phyloP scores from a whole-genome alignment of 2,888 invertebrate species.

The Pristionchus arcanus region DNA sequence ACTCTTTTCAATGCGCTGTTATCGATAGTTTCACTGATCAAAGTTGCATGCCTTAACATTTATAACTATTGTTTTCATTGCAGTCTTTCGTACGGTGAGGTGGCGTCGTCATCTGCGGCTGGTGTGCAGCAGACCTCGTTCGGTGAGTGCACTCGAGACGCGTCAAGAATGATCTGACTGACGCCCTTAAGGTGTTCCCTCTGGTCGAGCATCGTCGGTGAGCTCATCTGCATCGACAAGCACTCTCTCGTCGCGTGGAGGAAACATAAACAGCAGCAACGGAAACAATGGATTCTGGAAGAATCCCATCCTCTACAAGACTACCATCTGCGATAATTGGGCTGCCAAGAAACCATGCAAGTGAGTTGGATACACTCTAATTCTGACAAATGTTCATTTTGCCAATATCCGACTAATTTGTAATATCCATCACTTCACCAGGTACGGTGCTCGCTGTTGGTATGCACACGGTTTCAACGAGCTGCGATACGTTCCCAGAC shows the following conservation, averaged over 20 bases:
- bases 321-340: constrained; percentile 64
- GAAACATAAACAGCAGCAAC: not conserved
- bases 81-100: not conserved
- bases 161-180: not conserved
- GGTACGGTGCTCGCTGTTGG: constrained; percentile 65
- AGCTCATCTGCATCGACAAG: not conserved
- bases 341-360: constrained; percentile 59
- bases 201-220: constrained; percentile 3
- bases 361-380: constrained; percentile 47
- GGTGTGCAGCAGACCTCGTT: not conserved
- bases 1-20: not conserved
- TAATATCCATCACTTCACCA: constrained; percentile 14
- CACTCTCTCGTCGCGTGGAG: not conserved
- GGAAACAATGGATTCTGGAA: constrained; percentile 58
- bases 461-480: constrained; percentile 65
- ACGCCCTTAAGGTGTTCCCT: not conserved
- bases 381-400: not conserved
- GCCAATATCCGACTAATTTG: not conserved
- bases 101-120: constrained; percentile 1
- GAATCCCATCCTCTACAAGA: constrained; percentile 67
- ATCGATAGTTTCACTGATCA: not conserved
- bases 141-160: not conserved
- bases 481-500: constrained; percentile 62
- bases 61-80: not conserved
- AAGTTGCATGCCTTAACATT: no score